Evolutionary conservation across 2,888 invertebrate species (phyloP), one percentile per base, ranked within the genome.

Genomic region (Tiphia femorata): DNA sequence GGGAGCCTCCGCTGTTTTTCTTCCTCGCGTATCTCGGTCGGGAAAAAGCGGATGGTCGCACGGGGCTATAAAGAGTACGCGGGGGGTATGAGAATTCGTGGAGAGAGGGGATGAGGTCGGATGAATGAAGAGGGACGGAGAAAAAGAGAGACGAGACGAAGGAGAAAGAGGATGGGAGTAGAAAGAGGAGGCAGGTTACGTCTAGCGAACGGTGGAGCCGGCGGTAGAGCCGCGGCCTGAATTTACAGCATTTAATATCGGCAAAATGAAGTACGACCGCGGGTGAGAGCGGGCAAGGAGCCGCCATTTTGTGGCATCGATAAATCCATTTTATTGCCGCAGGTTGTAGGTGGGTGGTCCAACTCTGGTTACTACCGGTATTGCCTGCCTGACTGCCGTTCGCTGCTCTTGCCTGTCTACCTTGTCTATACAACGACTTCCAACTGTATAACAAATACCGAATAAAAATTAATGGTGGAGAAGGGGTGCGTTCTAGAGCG

Each of bases 171-270:
- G 7, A 2, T 7, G 12, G 25, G 25, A 12, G 33, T 16, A 10
- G 35, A 5, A 4, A 40, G 40, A 12, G 12, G 37, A 17, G 37
- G 37, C 19, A 16, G 37, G 37, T 17, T 37, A 19, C 37, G 17
- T 17, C 42, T 29, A 7, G 38, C 25, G 42, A 27, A 3, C 47
- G 23, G n/a, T 17, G 38, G 19, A 40, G 43, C 19, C 27, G 33
- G 30, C 10, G 12, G 20, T 14, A 43, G 37, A 51, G 53, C 48
- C 41, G 58, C 53, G 58, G 62, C 52, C 59, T 62, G 69, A 76
- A 76, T 76, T 76, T 76, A 76, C 76, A 76, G 76, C 73, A 66
- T 75, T 76, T 76, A 75, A 76, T 76, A 77, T 76, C 70, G 70
- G 74, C 67, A 69, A 76, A 77, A 75, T 75, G 77, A 76, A 73